Base-by-base conservation (phyloP, 2,113 vertebrate species). In the Marcusenius ussheri region DNA sequence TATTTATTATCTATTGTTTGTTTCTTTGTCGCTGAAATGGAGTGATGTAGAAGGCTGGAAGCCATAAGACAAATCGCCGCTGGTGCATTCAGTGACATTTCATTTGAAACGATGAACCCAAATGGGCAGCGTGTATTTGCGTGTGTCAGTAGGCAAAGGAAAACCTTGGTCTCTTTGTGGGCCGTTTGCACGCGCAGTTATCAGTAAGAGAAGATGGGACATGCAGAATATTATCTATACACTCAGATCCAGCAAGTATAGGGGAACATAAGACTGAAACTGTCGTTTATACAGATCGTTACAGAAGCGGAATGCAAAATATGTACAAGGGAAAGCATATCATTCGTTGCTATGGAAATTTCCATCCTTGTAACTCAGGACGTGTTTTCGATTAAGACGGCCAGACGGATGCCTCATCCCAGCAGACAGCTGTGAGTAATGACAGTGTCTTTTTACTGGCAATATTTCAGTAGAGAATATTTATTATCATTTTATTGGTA, bases 311-410 rank as follows among this genome's bases (percentile, higher is more conserved):
- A 90, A 87, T 90, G 89, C 80, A 27, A 13, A 89, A 90, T 91
- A 90, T 90, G 87, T 91, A 84, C 21, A 88, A 93, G 89, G 93
- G 89, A 92, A 90, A 90, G 77, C 35, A 5, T 5, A 21, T 45
- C 50, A 2, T 86, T 89, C 0, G 94, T 95, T 95, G 94, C 94
- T 90, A 95, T 95, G 94, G 94, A 90, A 91, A 95, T 94, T 92
- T 88, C 91, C 92, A 91, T 92, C 88, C 90, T 88, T 51, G 77
- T 89, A 56, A 84, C 87, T 53, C 93, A 91, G 91, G 91, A 94
- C 89, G 70, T 31, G 46, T 87, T 35, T 77, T 87, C 90, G 66
- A 87, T 83, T 90, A 91, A 90, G 91, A 90, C 87, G 91, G 89
- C 89, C 84, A 35, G 88, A 91, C 88, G 90, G 90, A 90, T 90